These are phyloP conservation scores for Rhynchomys soricoides DNA, from an alignment of 2,113 vertebrate species.

Conservation along the genomic window DNA sequence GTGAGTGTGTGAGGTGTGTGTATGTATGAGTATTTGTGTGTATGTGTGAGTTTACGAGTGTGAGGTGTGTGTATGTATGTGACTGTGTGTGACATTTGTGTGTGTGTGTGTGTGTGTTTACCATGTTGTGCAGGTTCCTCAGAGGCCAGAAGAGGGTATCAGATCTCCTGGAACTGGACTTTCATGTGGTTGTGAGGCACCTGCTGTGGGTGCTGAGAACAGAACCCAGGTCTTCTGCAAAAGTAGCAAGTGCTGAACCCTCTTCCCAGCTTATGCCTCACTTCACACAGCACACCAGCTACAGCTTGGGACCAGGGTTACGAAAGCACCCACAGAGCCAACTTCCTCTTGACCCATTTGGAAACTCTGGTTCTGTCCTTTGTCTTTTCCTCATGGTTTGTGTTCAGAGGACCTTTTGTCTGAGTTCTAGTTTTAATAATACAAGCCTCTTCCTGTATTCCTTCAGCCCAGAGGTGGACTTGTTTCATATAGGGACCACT, in stretches of 20 bases:
- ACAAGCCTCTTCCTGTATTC: background rate
- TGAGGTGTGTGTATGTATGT: background rate
- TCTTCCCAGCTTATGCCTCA: background rate
- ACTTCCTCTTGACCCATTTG: background rate
- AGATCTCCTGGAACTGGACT: background rate
- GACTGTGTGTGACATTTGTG: background rate
- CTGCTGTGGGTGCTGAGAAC: background rate
- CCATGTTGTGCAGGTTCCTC: background rate
- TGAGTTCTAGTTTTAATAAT: background rate
- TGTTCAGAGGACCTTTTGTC: background rate
- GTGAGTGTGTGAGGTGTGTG: too few relatives aligned
- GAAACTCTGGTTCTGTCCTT: background rate
- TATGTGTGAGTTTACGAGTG: background rate
- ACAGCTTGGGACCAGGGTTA: background rate
- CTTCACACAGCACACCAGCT: too few relatives aligned
- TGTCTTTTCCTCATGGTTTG: too few relatives aligned
- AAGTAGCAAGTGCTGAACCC: background rate
- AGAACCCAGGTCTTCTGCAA: background rate
- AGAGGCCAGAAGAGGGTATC: background rate
- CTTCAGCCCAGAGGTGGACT: background rate
- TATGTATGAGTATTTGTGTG: too few relatives aligned
- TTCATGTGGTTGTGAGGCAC: background rate
- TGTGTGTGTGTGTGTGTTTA: too few relatives aligned
- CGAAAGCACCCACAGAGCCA: background rate
- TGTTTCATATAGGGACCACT: background rate